These are phyloP conservation scores for Brachionus koreanus DNA, from an alignment of 1,140 invertebrate species.

Conservation along the genomic window DNA sequence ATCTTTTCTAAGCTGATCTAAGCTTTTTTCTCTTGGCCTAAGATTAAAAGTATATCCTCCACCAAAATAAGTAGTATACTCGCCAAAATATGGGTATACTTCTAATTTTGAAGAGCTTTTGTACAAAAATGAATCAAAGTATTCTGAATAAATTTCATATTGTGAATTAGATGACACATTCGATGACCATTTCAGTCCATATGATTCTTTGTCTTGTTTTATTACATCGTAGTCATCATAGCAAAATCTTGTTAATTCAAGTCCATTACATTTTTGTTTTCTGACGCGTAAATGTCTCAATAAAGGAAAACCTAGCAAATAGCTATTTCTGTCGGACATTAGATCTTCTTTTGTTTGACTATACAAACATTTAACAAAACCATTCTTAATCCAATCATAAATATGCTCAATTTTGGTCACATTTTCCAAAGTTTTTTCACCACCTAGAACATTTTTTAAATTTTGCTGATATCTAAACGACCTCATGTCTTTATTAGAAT, in stretches of 20 bases:
- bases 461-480: conserved; percentile 56
- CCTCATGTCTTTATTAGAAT: conserved; percentile 57
- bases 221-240: background rate
- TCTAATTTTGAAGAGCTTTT: conserved; percentile 50
- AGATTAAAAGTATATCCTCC: conserved; percentile 62
- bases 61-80: conserved; percentile 60
- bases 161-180: background rate
- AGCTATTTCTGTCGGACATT: conserved; percentile 60
- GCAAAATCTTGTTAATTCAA: background rate
- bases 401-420: background rate
- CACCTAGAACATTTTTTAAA: conserved; percentile 57
- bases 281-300: conserved; percentile 53
- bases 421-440: background rate
- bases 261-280: background rate
- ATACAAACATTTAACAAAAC: background rate
- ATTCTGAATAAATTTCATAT: background rate
- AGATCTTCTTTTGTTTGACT: conserved; percentile 51
- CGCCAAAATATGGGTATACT: conserved; percentile 59
- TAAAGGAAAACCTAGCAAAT: conserved; percentile 62
- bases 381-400: background rate
- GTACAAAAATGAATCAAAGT: background rate
- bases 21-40: background rate
- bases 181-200: background rate
- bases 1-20: background rate
- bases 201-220: background rate